Evolutionary conservation across 2,888 invertebrate species (phyloP), one percentile per base, ranked within the genome.

Genomic region (Seira sanloemensis): DNA sequence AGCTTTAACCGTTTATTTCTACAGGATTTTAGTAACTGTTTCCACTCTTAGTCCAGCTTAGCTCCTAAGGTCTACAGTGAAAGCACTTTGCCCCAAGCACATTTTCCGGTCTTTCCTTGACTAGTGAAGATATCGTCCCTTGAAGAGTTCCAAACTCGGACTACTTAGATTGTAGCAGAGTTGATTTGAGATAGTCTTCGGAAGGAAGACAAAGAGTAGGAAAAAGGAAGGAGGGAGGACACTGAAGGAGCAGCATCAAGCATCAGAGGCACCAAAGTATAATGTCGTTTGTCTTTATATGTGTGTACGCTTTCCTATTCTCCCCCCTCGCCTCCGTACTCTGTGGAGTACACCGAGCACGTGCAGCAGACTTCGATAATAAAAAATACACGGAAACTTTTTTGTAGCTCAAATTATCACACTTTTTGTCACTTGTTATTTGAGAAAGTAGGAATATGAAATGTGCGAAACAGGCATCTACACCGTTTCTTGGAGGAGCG

Each of bases 351-450:
- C 54, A 54, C 24, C 23, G 50, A 72, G 72, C 72, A 72, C 72
- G 72, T 72, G 72, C 54, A 21, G 46, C 37, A 37, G 37, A 24
- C 72, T 72, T 72, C 54, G 24, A n/a, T 72, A 72, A 72, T 54
- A 72, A 71, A 72, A 69, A 72, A 72, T 54, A 54, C 72, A 72
- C 72, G 50, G 5, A 50, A 50, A 54, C 46, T 72, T 72, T 2
- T 37, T 37, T 12, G 50, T 24, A 23, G 9, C 50, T 37, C 37
- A 24, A 24, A 26, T 69, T 69, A 37, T 50, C 72, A 72, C 72
- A 72, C 72, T 50, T 72, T 72, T 54, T 72, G 50, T 50, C 72
- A 23, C 54, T 72, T 72, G 46, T 72, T 37, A 37, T 37, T 37
- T 37, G 37, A 37, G 37, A 37, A 37, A 12, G 37, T 37, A 37